Conservation (phyloP, 2,888 invertebrate genomes). For the Elgonia sp. region DNA sequence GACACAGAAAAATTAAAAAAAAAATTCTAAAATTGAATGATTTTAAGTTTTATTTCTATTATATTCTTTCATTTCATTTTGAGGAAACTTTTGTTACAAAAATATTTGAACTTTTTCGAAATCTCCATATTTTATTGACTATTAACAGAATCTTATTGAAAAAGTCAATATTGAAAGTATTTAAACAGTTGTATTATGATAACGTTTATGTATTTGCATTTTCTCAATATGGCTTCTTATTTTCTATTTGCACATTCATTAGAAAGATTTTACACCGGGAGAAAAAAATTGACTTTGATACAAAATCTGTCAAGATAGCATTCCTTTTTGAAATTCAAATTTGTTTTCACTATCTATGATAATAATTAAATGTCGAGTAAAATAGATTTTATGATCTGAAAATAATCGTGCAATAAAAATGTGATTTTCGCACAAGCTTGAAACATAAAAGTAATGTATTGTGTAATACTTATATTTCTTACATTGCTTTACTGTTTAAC, state of each 20-base stretch:
- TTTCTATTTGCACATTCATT: neutral
- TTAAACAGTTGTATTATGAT: conserved; percentile 23
- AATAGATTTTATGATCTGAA: conserved; percentile 11
- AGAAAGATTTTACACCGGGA: neutral
- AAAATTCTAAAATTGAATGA: too few species aligned
- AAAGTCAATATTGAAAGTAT: too few species aligned
- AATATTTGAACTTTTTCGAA: too few species aligned
- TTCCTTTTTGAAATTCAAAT: neutral
- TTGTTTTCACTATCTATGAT: neutral
- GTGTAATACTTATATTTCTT: neutral
- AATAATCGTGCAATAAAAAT: conserved; percentile 7
- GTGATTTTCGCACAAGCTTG: neutral
- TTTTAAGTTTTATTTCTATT: too few species aligned
- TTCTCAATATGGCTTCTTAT: conserved; percentile 19
- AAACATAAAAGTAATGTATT: neutral
- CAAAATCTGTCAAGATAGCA: neutral
- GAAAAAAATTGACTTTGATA: neutral
- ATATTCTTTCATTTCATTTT: too few species aligned
- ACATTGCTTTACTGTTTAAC: too few species aligned
- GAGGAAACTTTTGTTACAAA: too few species aligned
- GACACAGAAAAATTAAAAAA: too few species aligned
- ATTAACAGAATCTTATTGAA: too few species aligned
- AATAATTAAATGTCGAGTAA: neutral
- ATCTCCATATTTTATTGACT: too few species aligned
- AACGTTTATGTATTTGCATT: conserved; percentile 15